These are phyloP conservation scores for Megaleporinus macrocephalus DNA, from an alignment of 2,113 vertebrate species.

Conservation along the genomic window DNA sequence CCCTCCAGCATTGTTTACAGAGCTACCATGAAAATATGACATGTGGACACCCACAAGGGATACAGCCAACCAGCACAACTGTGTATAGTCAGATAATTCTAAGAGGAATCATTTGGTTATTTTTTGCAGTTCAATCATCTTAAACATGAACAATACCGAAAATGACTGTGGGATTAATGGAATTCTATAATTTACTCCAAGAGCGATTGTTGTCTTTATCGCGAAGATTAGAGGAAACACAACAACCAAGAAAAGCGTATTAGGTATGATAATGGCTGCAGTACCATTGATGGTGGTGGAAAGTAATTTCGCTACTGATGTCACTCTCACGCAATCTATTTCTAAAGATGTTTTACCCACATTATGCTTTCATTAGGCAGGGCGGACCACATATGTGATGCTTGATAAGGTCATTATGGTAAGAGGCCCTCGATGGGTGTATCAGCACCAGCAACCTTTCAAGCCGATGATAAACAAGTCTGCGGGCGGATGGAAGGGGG, in stretches of 20 bases:
- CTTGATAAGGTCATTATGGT: constrained; percentile 52
- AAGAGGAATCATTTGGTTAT: not conserved
- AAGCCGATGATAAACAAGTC: constrained; percentile 39
- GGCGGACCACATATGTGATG: constrained; percentile 20
- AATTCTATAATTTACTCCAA: not conserved
- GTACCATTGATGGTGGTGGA: not conserved
- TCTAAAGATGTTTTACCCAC: constrained; percentile 17
- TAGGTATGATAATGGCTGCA: not conserved
- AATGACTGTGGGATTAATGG: not conserved
- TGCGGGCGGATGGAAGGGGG: not conserved
- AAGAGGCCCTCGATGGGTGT: constrained; percentile 42
- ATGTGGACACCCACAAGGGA: constrained; percentile 4
- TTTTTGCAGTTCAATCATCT: constrained; percentile 11
- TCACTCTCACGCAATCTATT: constrained; percentile 26
- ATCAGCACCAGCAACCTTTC: constrained; percentile 47
- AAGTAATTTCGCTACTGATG: constrained; percentile 35
- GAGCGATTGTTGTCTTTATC: not conserved
- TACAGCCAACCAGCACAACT: not conserved
- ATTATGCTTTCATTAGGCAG: constrained; percentile 31
- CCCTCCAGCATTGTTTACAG: not conserved
- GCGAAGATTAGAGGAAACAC: constrained; percentile 16
- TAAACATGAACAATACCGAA: not conserved
- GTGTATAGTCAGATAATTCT: not conserved
- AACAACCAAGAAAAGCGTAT: not conserved
- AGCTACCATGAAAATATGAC: not conserved